Percentiles rank a stretch among this genome's conserved stretches.
Evolutionary conservation across 2,797 vertebrate genomes (phyloP).

Genomic region (Chloroceryle amazona): DNA sequence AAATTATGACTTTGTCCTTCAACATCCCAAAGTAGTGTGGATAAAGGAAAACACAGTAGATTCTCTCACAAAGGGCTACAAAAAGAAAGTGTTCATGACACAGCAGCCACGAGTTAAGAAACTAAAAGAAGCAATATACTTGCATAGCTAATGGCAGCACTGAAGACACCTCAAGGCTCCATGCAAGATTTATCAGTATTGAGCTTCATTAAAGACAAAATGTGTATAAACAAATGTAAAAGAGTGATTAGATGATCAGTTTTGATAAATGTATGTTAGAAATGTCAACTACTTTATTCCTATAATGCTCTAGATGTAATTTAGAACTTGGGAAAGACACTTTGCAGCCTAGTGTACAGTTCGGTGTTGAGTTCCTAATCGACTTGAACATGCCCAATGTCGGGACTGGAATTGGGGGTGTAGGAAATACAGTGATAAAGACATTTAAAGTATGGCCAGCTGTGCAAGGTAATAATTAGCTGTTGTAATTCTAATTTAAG

Average conservation of each 20-base stretch:
- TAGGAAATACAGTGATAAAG: neutral
- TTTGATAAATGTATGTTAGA: neutral
- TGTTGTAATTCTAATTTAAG: neutral
- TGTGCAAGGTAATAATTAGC: neutral
- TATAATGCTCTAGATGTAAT: neutral
- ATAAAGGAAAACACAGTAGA: neutral
- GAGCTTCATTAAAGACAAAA: neutral
- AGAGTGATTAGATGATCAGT: neutral
- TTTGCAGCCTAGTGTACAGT: neutral
- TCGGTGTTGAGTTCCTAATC: neutral
- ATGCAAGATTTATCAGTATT: rapidly evolving
- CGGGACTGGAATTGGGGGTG: neutral
- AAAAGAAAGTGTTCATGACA: neutral
- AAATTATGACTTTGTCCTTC: neutral
- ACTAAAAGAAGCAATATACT: neutral
- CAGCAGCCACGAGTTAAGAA: neutral
- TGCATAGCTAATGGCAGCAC: neutral
- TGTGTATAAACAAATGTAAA: neutral
- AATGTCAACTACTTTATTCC: neutral
- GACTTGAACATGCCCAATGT: neutral
- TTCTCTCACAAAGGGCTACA: neutral
- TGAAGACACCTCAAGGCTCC: neutral
- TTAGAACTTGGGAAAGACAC: neutral
- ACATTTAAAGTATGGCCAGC: neutral
- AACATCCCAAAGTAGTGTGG: neutral